phyloP scores from a whole-genome alignment of 2,113 vertebrate species.

The Engraulis encrasicolus region DNA sequence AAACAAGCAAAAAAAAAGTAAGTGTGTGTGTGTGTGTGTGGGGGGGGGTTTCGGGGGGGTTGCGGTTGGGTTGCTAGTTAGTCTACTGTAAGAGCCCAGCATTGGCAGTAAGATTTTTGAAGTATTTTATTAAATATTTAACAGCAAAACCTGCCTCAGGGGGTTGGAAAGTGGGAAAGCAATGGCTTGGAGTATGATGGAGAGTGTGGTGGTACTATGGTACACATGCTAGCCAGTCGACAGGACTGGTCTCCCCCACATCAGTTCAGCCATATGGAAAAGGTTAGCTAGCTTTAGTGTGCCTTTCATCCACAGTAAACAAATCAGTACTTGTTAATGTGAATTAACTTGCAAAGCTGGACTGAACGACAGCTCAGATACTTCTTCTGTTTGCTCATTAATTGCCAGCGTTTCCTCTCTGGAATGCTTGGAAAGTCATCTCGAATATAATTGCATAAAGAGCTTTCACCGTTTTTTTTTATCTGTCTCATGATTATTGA shows the following conservation, averaged over 20 bases:
- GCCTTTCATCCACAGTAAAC: constrained; percentile 9
- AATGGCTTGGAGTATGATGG: not conserved
- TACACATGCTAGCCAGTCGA: not conserved
- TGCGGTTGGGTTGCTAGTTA: no score
- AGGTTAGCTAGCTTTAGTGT: constrained; percentile 1
- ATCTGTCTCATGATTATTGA: not conserved
- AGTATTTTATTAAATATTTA: not conserved
- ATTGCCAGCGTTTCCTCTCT: constrained; percentile 13
- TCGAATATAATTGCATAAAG: not conserved
- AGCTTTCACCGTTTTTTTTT: not conserved
- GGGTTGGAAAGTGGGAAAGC: not conserved
- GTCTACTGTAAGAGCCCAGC: no score
- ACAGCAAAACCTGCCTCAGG: not conserved
- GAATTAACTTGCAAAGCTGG: not conserved
- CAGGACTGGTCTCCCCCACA: not conserved
- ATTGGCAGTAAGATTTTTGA: not conserved
- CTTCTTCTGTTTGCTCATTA: not conserved
- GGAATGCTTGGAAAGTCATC: not conserved
- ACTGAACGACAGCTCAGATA: not conserved
- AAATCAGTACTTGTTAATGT: constrained; percentile 17
- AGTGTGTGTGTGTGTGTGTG: no score
- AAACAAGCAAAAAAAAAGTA: no score
- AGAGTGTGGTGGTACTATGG: not conserved
- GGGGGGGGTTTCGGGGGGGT: no score
- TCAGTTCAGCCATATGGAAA: not conserved